Base-by-base conservation (phyloP, 2,113 vertebrate species). In the Phyllostomus hastatus region DNA sequence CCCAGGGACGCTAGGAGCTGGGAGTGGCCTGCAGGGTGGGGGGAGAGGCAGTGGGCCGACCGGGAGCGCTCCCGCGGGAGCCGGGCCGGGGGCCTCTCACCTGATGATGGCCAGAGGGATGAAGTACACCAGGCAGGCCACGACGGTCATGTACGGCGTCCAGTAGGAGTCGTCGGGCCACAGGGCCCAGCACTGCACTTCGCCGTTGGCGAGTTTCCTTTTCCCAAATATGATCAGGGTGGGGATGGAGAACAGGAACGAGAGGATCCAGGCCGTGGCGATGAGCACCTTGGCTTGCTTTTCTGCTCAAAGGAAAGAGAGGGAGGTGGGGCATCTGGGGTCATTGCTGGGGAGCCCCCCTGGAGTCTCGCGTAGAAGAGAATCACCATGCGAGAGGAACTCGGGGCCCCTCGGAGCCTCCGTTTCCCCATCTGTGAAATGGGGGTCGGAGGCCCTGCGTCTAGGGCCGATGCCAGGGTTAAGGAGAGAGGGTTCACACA, bases 81-180 rank as follows among this genome's bases (percentile, higher is more conserved):
- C 28, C 20, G n/a, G 88, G 48, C 26, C 75, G 4, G 6, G 14
- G 52, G 50, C 15, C 33, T 41, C 98, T 98, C 97, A 99, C 98
- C 99, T 99, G 98, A 99, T 98, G 94, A 99, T 98, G 22, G 98
- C 97, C 89, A 99, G 97, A 48, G 99, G 98, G 88, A 99, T 99
- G 96, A 99, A 99, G 90, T 98, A 99, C 1, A 99, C 98, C 92
- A 99, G 98, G 90, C 98, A 98, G 70, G 98, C 98, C 85, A 99
- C 98, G 4, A 98, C 95, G 0, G 98, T 99, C 98, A 99, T 99
- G 88, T 99, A 99, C 0, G 98, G 98, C 2, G 98, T 98, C 99
- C 98, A 99, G 95, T 99, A 99, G 52, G 98, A 98, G 4, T 99
- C 98, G 1, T 99, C 98, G 0, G 98, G 98, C 98, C 99, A 99